A percentile compares a stretch with the other conserved stretches of the same genome.
phyloP scores from a whole-genome alignment of 2,888 invertebrate species.

The Drosophila percnosoma region DNA sequence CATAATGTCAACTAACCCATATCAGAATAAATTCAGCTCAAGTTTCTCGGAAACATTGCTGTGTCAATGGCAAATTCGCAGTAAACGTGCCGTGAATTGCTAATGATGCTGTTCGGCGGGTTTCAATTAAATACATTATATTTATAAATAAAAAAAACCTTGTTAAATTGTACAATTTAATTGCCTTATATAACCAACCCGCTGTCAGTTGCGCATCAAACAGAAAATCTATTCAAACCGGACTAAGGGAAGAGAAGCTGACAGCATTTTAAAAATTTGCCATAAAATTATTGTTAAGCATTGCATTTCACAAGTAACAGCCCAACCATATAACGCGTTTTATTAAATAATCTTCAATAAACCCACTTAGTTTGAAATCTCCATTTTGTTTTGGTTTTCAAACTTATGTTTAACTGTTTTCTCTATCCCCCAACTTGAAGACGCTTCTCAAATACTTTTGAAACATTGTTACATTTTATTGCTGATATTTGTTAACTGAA shows the following conservation, averaged over 20 bases:
- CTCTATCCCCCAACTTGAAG: neutral
- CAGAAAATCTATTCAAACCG: slow-evolving; percentile 33
- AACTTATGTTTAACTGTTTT: neutral
- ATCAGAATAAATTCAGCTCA: slow-evolving; percentile 16
- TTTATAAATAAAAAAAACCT: slow-evolving; percentile 22
- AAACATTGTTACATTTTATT: slow-evolving; percentile 72
- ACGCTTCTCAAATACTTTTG: slow-evolving; percentile 10
- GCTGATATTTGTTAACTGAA: slow-evolving; percentile 71
- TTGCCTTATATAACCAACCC: slow-evolving; percentile 42
- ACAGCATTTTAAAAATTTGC: neutral
- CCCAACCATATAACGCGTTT: neutral
- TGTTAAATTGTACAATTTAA: slow-evolving; percentile 39
- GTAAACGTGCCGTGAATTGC: slow-evolving; percentile 64
- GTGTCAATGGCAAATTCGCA: slow-evolving; percentile 13
- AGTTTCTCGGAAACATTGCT: slow-evolving; percentile 16
- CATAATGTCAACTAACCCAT: slow-evolving; percentile 4
- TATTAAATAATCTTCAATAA: neutral
- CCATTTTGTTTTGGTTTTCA: neutral
- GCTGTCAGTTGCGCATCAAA: slow-evolving; percentile 36
- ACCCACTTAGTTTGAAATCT: neutral
- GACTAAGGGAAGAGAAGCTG: slow-evolving; percentile 17
- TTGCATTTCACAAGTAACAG: neutral
- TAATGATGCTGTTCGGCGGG: slow-evolving; percentile 68
- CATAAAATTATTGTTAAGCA: neutral
- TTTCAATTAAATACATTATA: slow-evolving; percentile 58